These are phyloP conservation scores for Tangara arthus DNA, from an alignment of 2,797 vertebrate species.

Conservation along the genomic window DNA sequence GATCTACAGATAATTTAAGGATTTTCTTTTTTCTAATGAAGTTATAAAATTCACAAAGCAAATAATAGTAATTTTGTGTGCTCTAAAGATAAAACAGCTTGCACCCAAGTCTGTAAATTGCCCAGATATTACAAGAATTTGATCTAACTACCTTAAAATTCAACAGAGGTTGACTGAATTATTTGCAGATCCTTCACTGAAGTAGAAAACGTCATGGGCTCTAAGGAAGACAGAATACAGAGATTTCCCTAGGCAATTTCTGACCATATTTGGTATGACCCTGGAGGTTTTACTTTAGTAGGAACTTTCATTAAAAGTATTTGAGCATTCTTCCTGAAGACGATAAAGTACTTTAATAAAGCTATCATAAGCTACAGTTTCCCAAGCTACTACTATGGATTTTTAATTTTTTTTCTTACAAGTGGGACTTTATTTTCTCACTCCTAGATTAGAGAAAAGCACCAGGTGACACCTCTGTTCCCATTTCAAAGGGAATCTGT, in stretches of 20 bases:
- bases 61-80: background rate
- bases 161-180: background rate
- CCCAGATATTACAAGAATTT: background rate
- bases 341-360: background rate
- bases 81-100: background rate
- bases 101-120: background rate
- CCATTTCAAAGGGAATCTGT: background rate
- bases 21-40: background rate
- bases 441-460: background rate
- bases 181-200: background rate
- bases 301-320: background rate
- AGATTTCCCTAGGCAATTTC: background rate
- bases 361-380: background rate
- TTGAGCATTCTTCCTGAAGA: background rate
- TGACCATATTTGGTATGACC: background rate
- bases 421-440: background rate
- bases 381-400: background rate
- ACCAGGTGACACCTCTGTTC: background rate
- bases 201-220: background rate
- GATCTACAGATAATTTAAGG: background rate
- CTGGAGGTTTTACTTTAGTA: background rate
- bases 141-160: background rate
- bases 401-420: background rate
- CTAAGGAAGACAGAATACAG: background rate
- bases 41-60: background rate